These are phyloP conservation scores for Nemopilema nomurai DNA, from an alignment of 30 jellyfish, hydroid and myxozoan species.

Conservation along the genomic window DNA sequence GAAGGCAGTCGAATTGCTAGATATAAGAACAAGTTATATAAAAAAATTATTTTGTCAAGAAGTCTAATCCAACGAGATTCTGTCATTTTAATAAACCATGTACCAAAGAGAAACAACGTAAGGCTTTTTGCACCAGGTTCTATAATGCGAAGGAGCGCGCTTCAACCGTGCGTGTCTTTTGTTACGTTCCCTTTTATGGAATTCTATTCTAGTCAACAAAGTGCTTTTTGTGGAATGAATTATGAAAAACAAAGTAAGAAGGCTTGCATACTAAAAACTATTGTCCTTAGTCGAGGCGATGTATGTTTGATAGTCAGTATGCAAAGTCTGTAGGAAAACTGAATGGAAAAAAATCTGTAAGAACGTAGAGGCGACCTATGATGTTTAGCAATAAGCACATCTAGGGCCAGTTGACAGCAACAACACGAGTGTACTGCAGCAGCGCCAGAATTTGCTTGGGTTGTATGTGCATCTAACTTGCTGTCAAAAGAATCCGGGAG, in stretches of 20 bases:
- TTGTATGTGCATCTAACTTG: neutral
- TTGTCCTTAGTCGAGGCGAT: neutral
- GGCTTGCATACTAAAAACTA: neutral
- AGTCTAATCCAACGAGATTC: neutral
- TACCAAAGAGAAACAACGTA: neutral
- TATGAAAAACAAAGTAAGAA: neutral
- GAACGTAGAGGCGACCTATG: neutral
- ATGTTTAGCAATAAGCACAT: neutral
- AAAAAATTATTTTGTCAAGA: neutral
- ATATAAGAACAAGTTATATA: neutral
- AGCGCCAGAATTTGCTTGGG: neutral
- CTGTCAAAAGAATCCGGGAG: neutral
- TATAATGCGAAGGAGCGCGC: neutral
- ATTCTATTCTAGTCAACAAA: neutral
- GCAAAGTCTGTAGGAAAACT: neutral
- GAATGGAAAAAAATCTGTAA: neutral
- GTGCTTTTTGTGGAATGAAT: neutral
- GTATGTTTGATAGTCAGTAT: neutral
- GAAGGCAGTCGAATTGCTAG: neutral
- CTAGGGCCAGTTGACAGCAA: neutral
- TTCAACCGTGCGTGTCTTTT: neutral
- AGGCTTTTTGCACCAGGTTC: neutral
- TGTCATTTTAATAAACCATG: neutral
- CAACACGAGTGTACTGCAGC: neutral
- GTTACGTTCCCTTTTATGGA: neutral